phyloP scores from a whole-genome alignment of 2,113 vertebrate genomes.

The Microtus richardsoni region DNA sequence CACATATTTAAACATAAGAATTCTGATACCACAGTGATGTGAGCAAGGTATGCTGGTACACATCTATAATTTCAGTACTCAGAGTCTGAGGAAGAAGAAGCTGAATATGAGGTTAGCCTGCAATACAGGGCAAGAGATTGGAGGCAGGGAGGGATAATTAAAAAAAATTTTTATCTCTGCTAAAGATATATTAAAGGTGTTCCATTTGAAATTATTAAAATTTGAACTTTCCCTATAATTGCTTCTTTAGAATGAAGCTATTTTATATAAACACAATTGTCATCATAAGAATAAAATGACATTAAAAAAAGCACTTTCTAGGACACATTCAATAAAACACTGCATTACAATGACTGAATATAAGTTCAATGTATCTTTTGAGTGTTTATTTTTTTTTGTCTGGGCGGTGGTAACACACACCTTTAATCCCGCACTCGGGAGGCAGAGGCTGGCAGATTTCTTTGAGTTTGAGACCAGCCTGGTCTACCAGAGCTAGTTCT shows the following conservation, averaged over 20 bases:
- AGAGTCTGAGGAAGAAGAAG: neutral
- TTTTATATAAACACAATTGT: neutral
- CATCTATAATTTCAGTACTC: neutral
- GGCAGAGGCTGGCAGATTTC: no score
- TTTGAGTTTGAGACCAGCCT: no score
- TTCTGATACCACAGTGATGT: neutral
- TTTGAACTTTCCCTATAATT: neutral
- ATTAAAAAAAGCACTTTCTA: constrained; percentile 5
- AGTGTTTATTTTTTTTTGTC: no score
- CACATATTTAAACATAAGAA: neutral
- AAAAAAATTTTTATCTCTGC: neutral
- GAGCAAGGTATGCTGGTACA: neutral
- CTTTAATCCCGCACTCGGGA: no score
- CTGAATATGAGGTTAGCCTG: neutral
- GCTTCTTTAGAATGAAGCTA: constrained; percentile 37
- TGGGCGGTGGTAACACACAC: no score
- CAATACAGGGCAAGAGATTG: neutral
- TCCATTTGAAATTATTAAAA: constrained; percentile 26
- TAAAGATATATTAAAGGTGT: neutral
- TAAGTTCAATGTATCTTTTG: neutral
- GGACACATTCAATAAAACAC: neutral
- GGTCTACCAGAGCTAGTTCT: no score
- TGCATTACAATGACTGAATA: neutral
- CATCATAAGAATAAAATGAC: neutral
- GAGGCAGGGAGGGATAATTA: neutral